These are phyloP conservation scores for Periphyllus acericola DNA, from an alignment of 2,888 invertebrate species.

Conservation along the genomic window DNA sequence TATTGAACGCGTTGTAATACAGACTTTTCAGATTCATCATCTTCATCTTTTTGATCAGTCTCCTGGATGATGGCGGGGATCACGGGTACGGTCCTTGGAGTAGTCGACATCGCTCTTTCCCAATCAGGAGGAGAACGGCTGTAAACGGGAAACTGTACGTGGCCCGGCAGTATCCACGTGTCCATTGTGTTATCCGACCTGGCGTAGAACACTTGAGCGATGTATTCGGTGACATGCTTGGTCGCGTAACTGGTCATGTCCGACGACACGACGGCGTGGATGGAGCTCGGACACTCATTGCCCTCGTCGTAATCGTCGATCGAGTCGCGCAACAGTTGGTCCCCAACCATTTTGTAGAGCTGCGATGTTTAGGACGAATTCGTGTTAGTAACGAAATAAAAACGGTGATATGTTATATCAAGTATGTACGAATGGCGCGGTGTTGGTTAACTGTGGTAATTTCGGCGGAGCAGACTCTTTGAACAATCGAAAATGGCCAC, in stretches of 20 bases:
- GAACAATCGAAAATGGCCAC: not conserved
- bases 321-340: not conserved
- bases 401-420: too few relatives aligned
- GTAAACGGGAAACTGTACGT: not conserved
- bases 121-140: slow-evolving; percentile 14
- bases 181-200: not conserved
- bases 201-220: slow-evolving; percentile 27
- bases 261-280: slow-evolving; percentile 5
- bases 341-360: not conserved
- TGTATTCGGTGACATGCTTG: not conserved
- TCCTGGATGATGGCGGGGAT: not conserved
- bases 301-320: not conserved
- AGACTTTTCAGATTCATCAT: not conserved
- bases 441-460: slow-evolving; percentile 4
- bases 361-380: not conserved
- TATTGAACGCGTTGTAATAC: not conserved
- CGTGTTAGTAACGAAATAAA: not conserved
- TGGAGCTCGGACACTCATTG: too few relatives aligned
- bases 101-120: slow-evolving; percentile 5
- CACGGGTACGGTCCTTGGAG: not conserved
- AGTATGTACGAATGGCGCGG: not conserved
- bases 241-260: slow-evolving; percentile 34
- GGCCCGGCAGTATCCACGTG: slow-evolving; percentile 20
- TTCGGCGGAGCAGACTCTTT: not conserved
- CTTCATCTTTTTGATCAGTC: not conserved